phyloP scores from a whole-genome alignment of 2,113 vertebrate genomes.

The Dolichotis patagonum region DNA sequence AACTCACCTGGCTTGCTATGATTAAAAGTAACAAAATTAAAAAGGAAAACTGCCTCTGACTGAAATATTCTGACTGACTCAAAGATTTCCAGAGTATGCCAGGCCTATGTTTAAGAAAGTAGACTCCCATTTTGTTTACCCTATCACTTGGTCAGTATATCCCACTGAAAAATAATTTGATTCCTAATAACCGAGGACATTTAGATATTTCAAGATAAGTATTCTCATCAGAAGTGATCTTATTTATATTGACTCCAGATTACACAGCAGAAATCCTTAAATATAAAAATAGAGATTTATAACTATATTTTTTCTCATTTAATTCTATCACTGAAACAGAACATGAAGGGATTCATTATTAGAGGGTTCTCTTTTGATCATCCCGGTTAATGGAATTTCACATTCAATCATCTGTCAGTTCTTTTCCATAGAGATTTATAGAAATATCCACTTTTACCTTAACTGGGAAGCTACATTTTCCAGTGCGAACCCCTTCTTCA shows the following conservation, averaged over 20 bases:
- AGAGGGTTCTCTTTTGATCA: not conserved
- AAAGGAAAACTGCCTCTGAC: slow-evolving; percentile 7
- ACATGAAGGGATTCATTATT: not conserved
- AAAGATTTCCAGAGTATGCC: slow-evolving; percentile 18
- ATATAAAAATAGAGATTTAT: slow-evolving; percentile 30
- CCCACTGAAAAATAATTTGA: slow-evolving; percentile 5
- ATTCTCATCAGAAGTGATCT: slow-evolving; percentile 13
- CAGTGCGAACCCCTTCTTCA: slow-evolving; percentile 97
- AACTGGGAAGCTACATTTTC: slow-evolving; percentile 98
- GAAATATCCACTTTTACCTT: slow-evolving; percentile 90
- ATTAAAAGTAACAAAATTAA: slow-evolving; percentile 34
- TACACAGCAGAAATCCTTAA: slow-evolving; percentile 52
- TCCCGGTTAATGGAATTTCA: not conserved
- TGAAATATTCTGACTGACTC: slow-evolving; percentile 15
- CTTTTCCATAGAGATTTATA: not conserved
- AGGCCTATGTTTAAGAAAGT: slow-evolving; percentile 24
- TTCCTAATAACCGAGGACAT: slow-evolving; percentile 3
- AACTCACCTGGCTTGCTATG: not conserved
- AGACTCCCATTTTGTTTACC: not conserved
- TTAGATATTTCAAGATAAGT: slow-evolving; percentile 39
- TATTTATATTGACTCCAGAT: slow-evolving; percentile 28
- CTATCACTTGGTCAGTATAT: not conserved
- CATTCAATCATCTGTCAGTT: not conserved
- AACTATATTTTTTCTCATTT: slow-evolving; percentile 57
- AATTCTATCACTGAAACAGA: slow-evolving; percentile 45